Base-by-base conservation (phyloP, 1,140 invertebrate species). In the Antheraea mylitta region DNA sequence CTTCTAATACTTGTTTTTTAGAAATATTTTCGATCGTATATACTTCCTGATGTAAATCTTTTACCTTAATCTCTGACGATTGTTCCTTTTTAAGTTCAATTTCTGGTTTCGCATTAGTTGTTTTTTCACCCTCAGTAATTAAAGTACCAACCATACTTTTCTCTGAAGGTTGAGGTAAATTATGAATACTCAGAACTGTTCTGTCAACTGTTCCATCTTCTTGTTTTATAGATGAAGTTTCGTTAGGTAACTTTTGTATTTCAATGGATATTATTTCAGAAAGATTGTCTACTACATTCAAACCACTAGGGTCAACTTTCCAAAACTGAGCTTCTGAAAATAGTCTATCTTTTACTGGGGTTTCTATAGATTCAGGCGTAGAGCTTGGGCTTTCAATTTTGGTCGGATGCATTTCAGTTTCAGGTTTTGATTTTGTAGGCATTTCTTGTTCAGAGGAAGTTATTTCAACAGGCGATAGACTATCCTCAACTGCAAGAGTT, bases 251-350 rank as follows among this genome's bases (percentile, higher is more conserved):
- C 16, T 67, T 7, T 66, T 60, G 45, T 64, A 81, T 60, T 74
- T 89, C 78, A 19, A 89, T 71, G 7, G 79, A 76, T 58, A 89
- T 75, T 63, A 77, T 67, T 73, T 88, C 86, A 18, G 79, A 69
- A 48, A 79, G 69, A 71, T 69, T 73, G 38, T 66, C 72, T 45
- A 86, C 66, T 36, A 83, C 74, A 42, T 80, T 74, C 13, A 87
- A 58, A 38, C 45, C 64, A 74, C 72, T 81, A 18, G 87, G 81
- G 69, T 87, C 81, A 36, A 78, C 70, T 82, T 89, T 91, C 90
- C 90, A 92, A 69, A 76, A 92, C 65, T 91, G 90, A 61, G 87
- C 87, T 76, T 92, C 90, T 7, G 86, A 86, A 75, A 83, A 92
- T 38, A 90, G 59, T 68, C 87, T 82, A 16, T 92, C 90, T 80